These are phyloP conservation scores for Acleris holmiana DNA, from an alignment of 2,888 invertebrate genomes.

Conservation along the genomic window DNA sequence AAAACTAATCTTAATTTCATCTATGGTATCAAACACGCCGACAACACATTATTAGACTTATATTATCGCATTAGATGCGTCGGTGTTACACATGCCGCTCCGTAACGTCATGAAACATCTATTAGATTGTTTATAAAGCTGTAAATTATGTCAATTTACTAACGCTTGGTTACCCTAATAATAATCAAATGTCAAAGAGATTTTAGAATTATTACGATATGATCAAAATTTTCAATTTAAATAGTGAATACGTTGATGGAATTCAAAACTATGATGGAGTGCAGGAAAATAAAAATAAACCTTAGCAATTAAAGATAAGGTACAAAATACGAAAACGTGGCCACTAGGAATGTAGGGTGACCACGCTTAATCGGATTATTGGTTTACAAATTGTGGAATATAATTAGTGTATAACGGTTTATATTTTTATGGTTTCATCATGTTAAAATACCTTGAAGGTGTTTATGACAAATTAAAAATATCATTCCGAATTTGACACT, in stretches of 20 bases:
- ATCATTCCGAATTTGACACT: neutral
- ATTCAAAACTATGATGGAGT: too few species aligned
- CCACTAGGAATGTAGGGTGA: slow-evolving; percentile 31
- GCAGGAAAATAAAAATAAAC: too few species aligned
- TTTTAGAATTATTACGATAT: neutral
- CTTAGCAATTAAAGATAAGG: too few species aligned
- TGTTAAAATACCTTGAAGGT: slow-evolving; percentile 1
- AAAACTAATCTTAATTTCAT: slow-evolving; percentile 10
- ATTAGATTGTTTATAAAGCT: slow-evolving; percentile 38
- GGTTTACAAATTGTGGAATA: slow-evolving; percentile 30
- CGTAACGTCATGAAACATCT: slow-evolving; percentile 17
- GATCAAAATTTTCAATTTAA: too few species aligned
- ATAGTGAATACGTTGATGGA: too few species aligned
- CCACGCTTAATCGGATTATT: slow-evolving; percentile 34
- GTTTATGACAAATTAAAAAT: neutral
- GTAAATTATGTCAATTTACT: slow-evolving; percentile 26
- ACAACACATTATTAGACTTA: slow-evolving; percentile 15
- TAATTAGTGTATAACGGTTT: slow-evolving; percentile 19
- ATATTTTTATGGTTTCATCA: slow-evolving; percentile 22
- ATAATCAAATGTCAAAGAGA: neutral
- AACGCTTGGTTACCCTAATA: slow-evolving; percentile 21
- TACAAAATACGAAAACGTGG: slow-evolving; percentile 1
- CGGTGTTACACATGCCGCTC: slow-evolving; percentile 19
- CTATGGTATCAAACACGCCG: slow-evolving; percentile 10
- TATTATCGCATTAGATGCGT: slow-evolving; percentile 15